Percentiles rank a stretch among this genome's conserved stretches.
Evolutionary conservation across 1,140 invertebrate species (phyloP).

Genomic region (Bactericera cockerelli): DNA sequence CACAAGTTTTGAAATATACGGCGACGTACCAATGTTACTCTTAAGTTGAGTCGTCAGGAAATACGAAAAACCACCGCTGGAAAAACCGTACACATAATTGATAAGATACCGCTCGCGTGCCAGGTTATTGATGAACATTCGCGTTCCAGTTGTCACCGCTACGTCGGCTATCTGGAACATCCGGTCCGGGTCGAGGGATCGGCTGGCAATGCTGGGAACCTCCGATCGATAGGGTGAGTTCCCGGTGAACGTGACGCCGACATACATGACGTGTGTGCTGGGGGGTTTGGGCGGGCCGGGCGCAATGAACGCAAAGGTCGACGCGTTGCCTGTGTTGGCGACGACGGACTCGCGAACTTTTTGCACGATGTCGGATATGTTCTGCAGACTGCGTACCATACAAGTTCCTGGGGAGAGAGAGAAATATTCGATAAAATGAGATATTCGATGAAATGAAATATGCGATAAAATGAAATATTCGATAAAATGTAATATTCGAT

Average conservation of each 20-base stretch:
- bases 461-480: no score
- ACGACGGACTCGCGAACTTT: constrained; percentile 77
- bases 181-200: constrained; percentile 70
- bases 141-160: constrained; percentile 80
- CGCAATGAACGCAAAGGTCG: constrained; percentile 92
- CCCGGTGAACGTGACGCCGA: constrained; percentile 87
- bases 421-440: no score
- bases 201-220: constrained; percentile 83
- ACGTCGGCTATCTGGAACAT: constrained; percentile 82
- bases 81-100: constrained; percentile 91
- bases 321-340: constrained; percentile 84
- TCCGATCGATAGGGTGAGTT: constrained; percentile 86
- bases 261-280: constrained; percentile 77
- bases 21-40: constrained; percentile 45
- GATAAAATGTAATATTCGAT: no score
- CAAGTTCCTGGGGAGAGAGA: constrained; percentile 34
- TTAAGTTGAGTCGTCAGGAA: constrained; percentile 89
- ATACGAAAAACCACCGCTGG: constrained; percentile 89
- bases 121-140: constrained; percentile 80
- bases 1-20: constrained; percentile 85
- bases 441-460: no score
- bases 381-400: constrained; percentile 69
- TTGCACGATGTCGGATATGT: constrained; percentile 65
- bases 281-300: constrained; percentile 72
- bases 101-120: constrained; percentile 87